Evolutionary conservation across 2,888 invertebrate genomes (phyloP).

Genomic region (Leptogaster cylindrica): DNA sequence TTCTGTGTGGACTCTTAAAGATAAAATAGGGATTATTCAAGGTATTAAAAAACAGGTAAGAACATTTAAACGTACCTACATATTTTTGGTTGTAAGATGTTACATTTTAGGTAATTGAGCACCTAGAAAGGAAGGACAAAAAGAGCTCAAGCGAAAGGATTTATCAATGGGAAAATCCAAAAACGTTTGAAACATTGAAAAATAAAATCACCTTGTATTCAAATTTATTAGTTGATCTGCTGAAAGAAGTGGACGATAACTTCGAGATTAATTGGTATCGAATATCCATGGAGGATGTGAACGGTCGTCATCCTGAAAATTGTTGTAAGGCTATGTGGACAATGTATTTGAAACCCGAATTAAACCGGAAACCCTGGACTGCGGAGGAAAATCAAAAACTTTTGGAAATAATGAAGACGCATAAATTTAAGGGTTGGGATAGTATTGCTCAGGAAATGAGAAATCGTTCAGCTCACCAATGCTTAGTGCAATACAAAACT

Average conservation of each 20-base stretch:
- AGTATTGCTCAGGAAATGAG: constrained; percentile 66
- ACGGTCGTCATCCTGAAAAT: constrained; percentile 66
- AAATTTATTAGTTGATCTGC: constrained; percentile 46
- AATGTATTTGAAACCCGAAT: constrained; percentile 71
- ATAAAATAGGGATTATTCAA: constrained; percentile 65
- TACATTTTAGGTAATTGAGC: constrained; percentile 49
- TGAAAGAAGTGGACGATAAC: constrained; percentile 47
- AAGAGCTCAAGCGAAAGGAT: not conserved
- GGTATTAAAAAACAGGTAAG: constrained; percentile 63
- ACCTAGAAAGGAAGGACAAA: constrained; percentile 42
- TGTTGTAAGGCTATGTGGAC: constrained; percentile 77
- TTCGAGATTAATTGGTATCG: constrained; percentile 59
- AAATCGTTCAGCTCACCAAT: constrained; percentile 72
- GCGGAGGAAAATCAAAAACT: constrained; percentile 63
- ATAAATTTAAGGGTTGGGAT: constrained; percentile 71
- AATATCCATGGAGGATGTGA: constrained; percentile 56
- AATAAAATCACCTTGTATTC: constrained; percentile 42
- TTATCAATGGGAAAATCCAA: not conserved
- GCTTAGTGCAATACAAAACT: constrained; percentile 71
- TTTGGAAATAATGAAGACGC: constrained; percentile 56
- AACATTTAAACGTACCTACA: no score
- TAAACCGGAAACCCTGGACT: constrained; percentile 68
- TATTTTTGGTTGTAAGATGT: not conserved
- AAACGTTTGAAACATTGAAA: constrained; percentile 27
- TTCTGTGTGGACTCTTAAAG: constrained; percentile 66